Percentiles rank a stretch among this genome's conserved stretches.
Evolutionary conservation across 2,113 vertebrate genomes (phyloP).

Genomic region (Sinocyclocheilus anophthalmus): DNA sequence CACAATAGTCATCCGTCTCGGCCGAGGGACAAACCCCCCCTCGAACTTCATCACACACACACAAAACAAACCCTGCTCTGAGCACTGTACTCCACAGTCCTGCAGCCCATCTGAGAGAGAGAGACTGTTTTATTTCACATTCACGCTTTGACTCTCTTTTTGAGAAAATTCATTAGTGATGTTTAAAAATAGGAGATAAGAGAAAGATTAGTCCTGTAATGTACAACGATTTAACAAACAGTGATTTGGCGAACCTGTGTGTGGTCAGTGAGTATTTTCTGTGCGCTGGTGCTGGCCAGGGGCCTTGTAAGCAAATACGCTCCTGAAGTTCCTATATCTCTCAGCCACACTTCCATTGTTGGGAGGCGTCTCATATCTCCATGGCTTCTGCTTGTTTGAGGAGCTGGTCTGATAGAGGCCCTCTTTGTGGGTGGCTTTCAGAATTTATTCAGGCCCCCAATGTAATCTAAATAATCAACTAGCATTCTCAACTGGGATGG

Average conservation of each 20-base stretch:
- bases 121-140: neutral
- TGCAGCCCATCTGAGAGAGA: neutral
- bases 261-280: constrained; percentile 38
- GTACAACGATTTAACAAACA: constrained; percentile 16
- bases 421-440: constrained; percentile 57
- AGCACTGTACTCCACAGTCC: neutral
- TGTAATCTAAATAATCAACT: constrained; percentile 52
- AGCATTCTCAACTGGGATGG: constrained; percentile 32
- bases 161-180: neutral
- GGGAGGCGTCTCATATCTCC: constrained; percentile 54
- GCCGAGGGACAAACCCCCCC: constrained; percentile 43
- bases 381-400: constrained; percentile 60
- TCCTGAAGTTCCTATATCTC: constrained; percentile 47
- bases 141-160: neutral
- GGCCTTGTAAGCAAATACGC: constrained; percentile 50
- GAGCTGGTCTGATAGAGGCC: constrained; percentile 56
- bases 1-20: constrained; percentile 51
- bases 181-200: constrained; percentile 15
- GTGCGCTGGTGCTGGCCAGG: constrained; percentile 50
- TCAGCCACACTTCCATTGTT: constrained; percentile 60
- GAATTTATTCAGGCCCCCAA: constrained; percentile 53
- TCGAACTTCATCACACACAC: constrained; percentile 42
- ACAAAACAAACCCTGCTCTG: constrained; percentile 25
- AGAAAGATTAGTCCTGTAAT: constrained; percentile 2
- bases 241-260: constrained; percentile 31